phyloP scores from a whole-genome alignment of 2,797 vertebrate species.

The Leuciscus waleckii region DNA sequence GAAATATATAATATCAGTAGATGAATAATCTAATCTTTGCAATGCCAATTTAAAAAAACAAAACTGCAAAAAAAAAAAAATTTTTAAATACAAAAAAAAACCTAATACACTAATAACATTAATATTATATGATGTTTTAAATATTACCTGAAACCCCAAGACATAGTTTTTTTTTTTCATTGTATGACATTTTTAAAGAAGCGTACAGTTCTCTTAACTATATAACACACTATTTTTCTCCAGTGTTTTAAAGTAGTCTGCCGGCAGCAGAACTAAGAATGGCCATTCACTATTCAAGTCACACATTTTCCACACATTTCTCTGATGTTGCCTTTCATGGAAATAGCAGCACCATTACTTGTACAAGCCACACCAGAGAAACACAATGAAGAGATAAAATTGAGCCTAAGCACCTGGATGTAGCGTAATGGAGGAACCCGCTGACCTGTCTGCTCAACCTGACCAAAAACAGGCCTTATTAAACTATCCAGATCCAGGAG shows the following conservation, averaged over 20 bases:
- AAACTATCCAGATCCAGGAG: not conserved
- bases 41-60: not conserved
- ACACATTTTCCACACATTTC: not conserved
- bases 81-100: too few relatives aligned
- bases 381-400: not conserved
- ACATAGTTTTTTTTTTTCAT: not conserved
- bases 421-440: constrained; percentile 16
- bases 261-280: not conserved
- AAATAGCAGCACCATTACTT: constrained; percentile 12
- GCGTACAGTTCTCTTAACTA: not conserved
- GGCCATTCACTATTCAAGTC: constrained; percentile 4
- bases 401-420: not conserved
- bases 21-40: not conserved
- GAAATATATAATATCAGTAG: not conserved
- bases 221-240: not conserved
- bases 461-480: constrained; percentile 15
- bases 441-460: constrained; percentile 31
- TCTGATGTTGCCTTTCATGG: not conserved
- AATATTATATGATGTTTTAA: not conserved
- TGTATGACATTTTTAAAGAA: not conserved
- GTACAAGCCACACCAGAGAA: not conserved
- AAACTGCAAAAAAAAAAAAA: too few relatives aligned
- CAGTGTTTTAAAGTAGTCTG: not conserved
- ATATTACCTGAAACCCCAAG: not conserved
- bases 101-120: too few relatives aligned